A percentile compares a stretch with the other conserved stretches of the same genome.
Conservation (phyloP, 2,113 vertebrate genomes). For the Calyptommatus sinebrachiatus region DNA sequence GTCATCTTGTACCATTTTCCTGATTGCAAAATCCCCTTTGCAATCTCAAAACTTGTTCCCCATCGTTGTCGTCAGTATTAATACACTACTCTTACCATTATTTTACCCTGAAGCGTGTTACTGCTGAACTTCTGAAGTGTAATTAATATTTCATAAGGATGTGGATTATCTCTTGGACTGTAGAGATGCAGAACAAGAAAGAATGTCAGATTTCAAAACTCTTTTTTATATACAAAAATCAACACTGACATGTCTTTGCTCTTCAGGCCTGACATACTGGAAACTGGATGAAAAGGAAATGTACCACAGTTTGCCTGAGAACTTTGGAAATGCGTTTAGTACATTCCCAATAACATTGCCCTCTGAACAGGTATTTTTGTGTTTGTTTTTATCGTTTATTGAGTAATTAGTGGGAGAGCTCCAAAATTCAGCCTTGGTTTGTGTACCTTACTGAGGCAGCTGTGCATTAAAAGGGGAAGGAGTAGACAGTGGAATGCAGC, state of each 20-base stretch:
- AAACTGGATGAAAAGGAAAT: constrained; percentile 84
- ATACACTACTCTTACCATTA: background rate
- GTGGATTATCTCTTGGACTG: background rate
- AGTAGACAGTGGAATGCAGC: too few relatives aligned
- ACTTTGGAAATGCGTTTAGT: constrained; percentile 70
- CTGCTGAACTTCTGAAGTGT: background rate
- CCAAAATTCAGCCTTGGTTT: too few relatives aligned
- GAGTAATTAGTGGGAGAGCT: too few relatives aligned
- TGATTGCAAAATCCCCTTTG: background rate
- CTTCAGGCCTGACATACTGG: constrained; percentile 88
- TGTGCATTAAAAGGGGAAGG: too few relatives aligned
- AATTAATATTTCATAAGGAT: constrained; percentile 5
- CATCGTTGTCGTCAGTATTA: constrained; percentile 1
- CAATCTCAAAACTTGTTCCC: background rate
- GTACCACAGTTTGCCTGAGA: constrained; percentile 82
- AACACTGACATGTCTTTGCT: constrained; percentile 8
- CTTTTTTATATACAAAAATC: background rate
- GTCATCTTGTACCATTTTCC: too few relatives aligned
- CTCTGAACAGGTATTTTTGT: constrained; percentile 69
- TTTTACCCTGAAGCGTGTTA: background rate
- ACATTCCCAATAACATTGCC: constrained; percentile 66
- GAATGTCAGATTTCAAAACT: constrained; percentile 7
- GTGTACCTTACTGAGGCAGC: too few relatives aligned
- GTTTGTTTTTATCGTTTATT: background rate
- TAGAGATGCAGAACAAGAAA: background rate